Percentiles rank a stretch among this genome's conserved stretches.
These are phyloP conservation scores for Borostomias antarcticus DNA, from an alignment of 2,797 vertebrate species.

Conservation along the genomic window DNA sequence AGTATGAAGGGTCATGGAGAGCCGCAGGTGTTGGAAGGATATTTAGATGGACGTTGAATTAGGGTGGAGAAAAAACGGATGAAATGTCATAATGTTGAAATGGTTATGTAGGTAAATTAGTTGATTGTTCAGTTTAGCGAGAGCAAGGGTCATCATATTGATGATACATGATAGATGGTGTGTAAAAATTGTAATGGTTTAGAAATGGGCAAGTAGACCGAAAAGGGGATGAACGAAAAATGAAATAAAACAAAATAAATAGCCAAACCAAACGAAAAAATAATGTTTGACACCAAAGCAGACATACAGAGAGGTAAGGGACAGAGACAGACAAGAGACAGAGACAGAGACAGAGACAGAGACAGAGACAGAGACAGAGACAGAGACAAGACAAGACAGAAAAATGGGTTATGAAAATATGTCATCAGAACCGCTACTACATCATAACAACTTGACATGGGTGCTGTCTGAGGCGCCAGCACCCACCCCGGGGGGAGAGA, in stretches of 20 bases:
- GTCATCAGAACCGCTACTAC: slow-evolving; percentile 63
- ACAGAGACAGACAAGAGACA: slow-evolving; percentile 51
- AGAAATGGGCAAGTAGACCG: slow-evolving; percentile 55
- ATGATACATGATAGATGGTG: slow-evolving; percentile 12
- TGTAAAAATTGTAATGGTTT: slow-evolving; percentile 52
- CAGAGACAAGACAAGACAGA: slow-evolving; percentile 81
- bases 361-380: slow-evolving; percentile 67
- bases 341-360: slow-evolving; percentile 55
- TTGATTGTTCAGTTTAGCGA: background rate
- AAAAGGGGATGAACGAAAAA: slow-evolving; percentile 58
- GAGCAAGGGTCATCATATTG: background rate
- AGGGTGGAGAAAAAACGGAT: too few relatives aligned
- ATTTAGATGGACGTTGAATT: background rate
- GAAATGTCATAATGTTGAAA: background rate
- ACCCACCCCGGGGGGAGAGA: slow-evolving; percentile 20
- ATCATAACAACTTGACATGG: slow-evolving; percentile 49
- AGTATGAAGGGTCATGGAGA: background rate
- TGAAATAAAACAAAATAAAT: slow-evolving; percentile 41
- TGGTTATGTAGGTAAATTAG: slow-evolving; percentile 1
- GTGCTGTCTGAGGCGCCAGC: slow-evolving; percentile 33
- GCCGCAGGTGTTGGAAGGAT: background rate
- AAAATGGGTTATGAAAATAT: slow-evolving; percentile 80
- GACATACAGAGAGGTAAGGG: slow-evolving; percentile 14
- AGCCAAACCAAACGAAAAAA: slow-evolving; percentile 54
- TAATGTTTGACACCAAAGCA: slow-evolving; percentile 54